Conservation (phyloP, 2,888 invertebrate genomes). For the Orthonevra nobilis region DNA sequence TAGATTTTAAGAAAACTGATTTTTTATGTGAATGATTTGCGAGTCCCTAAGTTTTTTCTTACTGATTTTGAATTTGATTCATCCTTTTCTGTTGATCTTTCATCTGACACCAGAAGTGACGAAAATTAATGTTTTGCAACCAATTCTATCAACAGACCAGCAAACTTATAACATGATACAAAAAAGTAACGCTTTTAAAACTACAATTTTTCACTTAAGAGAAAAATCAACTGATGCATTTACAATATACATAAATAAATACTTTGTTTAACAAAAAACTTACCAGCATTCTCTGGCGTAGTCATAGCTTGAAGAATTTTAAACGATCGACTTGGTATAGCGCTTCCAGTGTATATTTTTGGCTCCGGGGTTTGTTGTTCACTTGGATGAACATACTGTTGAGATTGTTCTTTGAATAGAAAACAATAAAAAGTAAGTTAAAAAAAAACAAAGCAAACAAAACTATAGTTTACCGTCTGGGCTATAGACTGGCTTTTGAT, state of each 20-base stretch:
- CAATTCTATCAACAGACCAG: constrained; percentile 30
- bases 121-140: too few relatives aligned
- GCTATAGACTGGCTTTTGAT: constrained; percentile 75
- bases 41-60: too few relatives aligned
- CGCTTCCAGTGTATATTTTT: constrained; percentile 87
- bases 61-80: too few relatives aligned
- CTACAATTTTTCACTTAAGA: too few relatives aligned
- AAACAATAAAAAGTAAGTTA: not conserved
- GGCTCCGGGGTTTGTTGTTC: constrained; percentile 86
- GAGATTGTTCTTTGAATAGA: constrained; percentile 74
- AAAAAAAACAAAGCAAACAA: not conserved
- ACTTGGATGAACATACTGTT: constrained; percentile 83
- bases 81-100: too few relatives aligned
- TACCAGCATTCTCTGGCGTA: constrained; percentile 85
- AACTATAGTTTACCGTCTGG: constrained; percentile 71
- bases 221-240: constrained; percentile 53
- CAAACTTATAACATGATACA: too few relatives aligned
- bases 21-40: too few relatives aligned
- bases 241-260: constrained; percentile 11
- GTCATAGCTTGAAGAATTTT: constrained; percentile 90
- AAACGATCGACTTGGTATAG: constrained; percentile 91
- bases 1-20: too few relatives aligned
- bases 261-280: constrained; percentile 75
- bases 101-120: too few relatives aligned
- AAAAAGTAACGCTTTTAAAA: too few relatives aligned